phyloP scores from a whole-genome alignment of 2,888 invertebrate species.

The Drosophila nigricruria region DNA sequence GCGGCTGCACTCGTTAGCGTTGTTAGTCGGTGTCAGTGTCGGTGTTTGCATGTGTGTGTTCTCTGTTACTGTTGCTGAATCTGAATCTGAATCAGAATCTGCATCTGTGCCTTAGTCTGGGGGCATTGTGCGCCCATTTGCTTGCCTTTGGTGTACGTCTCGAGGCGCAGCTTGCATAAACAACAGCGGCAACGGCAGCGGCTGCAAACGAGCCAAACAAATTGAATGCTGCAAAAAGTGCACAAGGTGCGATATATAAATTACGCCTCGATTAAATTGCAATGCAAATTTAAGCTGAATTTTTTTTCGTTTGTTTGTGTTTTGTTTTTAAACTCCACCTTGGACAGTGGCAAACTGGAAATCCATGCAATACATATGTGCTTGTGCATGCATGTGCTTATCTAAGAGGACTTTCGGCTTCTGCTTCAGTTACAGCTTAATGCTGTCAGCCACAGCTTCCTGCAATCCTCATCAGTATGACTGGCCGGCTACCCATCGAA shows the following conservation, averaged over 20 bases:
- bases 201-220: slow-evolving; percentile 43
- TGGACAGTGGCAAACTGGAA: slow-evolving; percentile 37
- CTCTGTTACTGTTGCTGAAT: slow-evolving; percentile 25
- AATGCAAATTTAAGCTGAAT: slow-evolving; percentile 60
- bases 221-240: slow-evolving; percentile 55
- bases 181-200: slow-evolving; percentile 51
- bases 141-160: slow-evolving; percentile 40
- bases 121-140: slow-evolving; percentile 63
- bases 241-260: slow-evolving; percentile 70
- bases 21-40: slow-evolving; percentile 26
- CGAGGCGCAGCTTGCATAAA: slow-evolving; percentile 67
- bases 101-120: slow-evolving; percentile 34
- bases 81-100: slow-evolving; percentile 27
- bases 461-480: slow-evolving; percentile 63
- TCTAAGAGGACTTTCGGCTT: slow-evolving; percentile 15
- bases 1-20: slow-evolving; percentile 72
- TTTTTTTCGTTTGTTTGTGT: not conserved
- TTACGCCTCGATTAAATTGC: slow-evolving; percentile 66
- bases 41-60: slow-evolving; percentile 6
- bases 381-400: slow-evolving; percentile 4
- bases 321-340: slow-evolving; percentile 13
- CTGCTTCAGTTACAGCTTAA: slow-evolving; percentile 9
- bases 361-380: slow-evolving; percentile 12
- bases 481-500: slow-evolving; percentile 48
- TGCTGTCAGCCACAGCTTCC: slow-evolving; percentile 44